Conservation (phyloP, 1,140 invertebrate species). For the Drosophila gunungcola region DNA sequence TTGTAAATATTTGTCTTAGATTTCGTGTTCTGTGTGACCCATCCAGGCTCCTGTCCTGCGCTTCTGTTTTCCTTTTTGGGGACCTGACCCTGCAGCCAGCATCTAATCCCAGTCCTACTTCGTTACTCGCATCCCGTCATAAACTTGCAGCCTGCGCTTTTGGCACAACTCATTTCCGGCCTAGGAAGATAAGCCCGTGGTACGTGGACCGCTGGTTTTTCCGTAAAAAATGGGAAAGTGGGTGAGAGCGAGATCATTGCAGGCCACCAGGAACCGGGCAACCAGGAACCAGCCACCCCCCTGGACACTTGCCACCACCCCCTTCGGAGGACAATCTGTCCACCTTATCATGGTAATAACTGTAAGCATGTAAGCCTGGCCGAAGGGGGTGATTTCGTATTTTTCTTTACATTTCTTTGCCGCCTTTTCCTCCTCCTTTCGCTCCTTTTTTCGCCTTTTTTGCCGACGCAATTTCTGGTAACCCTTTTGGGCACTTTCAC, state of each 20-base stretch:
- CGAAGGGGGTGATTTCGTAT: constrained; percentile 81
- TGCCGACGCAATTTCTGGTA: constrained; percentile 65
- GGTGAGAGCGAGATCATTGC: neutral
- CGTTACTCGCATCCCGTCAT: constrained; percentile 16
- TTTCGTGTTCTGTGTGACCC: neutral
- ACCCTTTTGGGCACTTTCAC: constrained; percentile 65
- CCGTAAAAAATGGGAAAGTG: constrained; percentile 8
- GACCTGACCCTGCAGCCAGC: neutral
- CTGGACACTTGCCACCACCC: constrained; percentile 28
- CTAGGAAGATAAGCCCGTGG: constrained; percentile 55
- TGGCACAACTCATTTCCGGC: constrained; percentile 75
- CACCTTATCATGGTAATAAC: constrained; percentile 82
- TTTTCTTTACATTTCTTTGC: constrained; percentile 83
- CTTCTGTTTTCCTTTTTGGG: too few relatives aligned
- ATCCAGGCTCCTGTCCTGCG: too few relatives aligned
- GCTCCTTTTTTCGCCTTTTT: neutral
- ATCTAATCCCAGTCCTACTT: neutral
- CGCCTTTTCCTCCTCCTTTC: constrained; percentile 27
- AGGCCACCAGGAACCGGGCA: neutral
- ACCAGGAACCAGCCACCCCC: neutral
- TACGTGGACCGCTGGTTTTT: constrained; percentile 7
- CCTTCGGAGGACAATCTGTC: constrained; percentile 40
- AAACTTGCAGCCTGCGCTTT: constrained; percentile 62
- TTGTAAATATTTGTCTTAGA: constrained; percentile 1
- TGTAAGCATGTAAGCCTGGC: constrained; percentile 82